Evolutionary conservation across 2,888 invertebrate genomes (phyloP).

Genomic region (Carterocephalus palaemon): DNA sequence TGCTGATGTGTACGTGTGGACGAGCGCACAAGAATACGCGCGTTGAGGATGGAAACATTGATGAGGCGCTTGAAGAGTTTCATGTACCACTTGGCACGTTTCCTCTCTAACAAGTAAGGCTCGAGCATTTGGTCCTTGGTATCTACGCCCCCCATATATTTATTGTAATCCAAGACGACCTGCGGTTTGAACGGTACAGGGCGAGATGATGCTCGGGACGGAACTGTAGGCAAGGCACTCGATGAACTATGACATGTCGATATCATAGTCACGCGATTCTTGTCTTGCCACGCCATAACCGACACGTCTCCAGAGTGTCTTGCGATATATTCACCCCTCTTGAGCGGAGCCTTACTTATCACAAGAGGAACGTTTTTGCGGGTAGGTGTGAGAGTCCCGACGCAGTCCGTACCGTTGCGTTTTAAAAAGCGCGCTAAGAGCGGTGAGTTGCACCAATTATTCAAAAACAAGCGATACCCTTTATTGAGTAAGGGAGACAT

Average conservation of each 20-base stretch:
- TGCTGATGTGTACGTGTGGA: neutral
- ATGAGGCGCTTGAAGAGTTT: conserved; percentile 27
- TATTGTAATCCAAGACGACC: conserved; percentile 19
- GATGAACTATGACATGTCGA: conserved; percentile 31
- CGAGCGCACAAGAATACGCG: conserved; percentile 14
- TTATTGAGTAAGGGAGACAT: conserved; percentile 23
- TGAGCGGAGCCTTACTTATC: conserved; percentile 22
- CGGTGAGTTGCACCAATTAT: conserved; percentile 32
- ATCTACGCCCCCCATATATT: conserved; percentile 16
- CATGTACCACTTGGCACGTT: conserved; percentile 27
- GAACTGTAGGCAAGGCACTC: neutral
- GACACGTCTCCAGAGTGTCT: conserved; percentile 30
- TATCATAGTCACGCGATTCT: conserved; percentile 26
- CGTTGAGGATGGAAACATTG: conserved; percentile 10
- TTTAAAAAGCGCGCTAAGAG: conserved; percentile 26
- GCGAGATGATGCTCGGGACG: neutral
- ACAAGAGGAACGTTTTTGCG: conserved; percentile 19
- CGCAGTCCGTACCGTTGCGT: conserved; percentile 27
- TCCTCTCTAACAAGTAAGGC: conserved; percentile 27
- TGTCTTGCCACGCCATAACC: conserved; percentile 30
- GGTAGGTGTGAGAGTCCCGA: conserved; percentile 23
- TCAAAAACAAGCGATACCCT: conserved; percentile 32
- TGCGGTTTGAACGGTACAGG: conserved; percentile 7
- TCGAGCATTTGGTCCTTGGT: conserved; percentile 19
- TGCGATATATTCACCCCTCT: conserved; percentile 25